Evolutionary conservation across 2,113 vertebrate species (phyloP), one percentile per base, ranked within the genome.

Genomic region (Albula glossodonta): DNA sequence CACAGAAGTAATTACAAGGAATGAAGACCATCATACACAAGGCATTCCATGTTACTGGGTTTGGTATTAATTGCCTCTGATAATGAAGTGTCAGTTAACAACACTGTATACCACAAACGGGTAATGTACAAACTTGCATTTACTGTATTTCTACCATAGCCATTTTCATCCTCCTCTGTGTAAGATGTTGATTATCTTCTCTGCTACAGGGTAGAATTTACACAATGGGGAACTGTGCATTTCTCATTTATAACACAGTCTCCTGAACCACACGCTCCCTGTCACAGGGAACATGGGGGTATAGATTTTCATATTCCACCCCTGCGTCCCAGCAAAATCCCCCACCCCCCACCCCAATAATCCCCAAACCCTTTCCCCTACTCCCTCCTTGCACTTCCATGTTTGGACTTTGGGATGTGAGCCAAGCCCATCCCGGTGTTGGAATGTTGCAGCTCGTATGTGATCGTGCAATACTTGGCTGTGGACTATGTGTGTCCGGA

Each of bases 341-440:
- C 51, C 25, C 51, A 57, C 70, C 25, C 49, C 56, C 56, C 31
- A 41, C 31, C 31, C 31, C 31, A 41, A 41, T 41, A 41, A 41
- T 80, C 66, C 31, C 66, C 70, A 48, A 25, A 49, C 31, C 52
- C 31, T 41, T 41, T 77, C 31, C 48, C 2, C 9, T 19, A 70
- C 82, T 79, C 66, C 80, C 51, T 66, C 53, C 81, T 60, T 41
- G n/a, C 52, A 80, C 31, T 51, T 83, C 87, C 87, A 88, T 86
- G 81, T 88, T 86, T 56, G 87, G 84, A 49, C 50, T 51, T 60
- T n/a, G 7, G 80, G 57, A n/a, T 19, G 52, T 4, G 2, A 13
- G 70, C 50, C 56, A 57, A 83, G 74, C 84, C 56, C n/a, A 82
- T 49, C 53, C 70, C 84, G 25, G 19, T 12, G 9, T 17, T 53